Conservation (phyloP, 2,113 vertebrate species). For the Agelaius tricolor region DNA sequence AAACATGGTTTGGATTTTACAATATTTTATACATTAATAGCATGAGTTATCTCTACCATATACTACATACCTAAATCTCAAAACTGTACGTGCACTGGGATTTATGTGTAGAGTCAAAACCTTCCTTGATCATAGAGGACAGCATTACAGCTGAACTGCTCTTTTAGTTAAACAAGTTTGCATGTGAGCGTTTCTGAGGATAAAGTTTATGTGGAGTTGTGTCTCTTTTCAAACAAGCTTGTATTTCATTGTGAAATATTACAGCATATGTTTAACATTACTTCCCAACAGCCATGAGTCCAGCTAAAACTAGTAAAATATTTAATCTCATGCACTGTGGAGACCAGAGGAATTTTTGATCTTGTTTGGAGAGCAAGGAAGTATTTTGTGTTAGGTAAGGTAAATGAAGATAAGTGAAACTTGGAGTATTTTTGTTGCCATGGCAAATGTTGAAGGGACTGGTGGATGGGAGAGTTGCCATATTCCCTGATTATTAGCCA, state of each 20-base stretch:
- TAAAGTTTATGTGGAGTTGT: not conserved
- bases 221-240: not conserved
- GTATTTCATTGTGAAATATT: not conserved
- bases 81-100: fast-evolving
- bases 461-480: not conserved
- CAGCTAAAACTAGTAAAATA: not conserved
- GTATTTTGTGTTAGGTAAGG: not conserved
- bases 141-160: not conserved
- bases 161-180: not conserved
- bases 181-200: not conserved
- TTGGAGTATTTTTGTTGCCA: not conserved
- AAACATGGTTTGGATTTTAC: too few species aligned
- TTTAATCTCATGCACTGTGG: not conserved
- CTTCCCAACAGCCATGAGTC: not conserved
- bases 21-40: too few species aligned
- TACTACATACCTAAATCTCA: not conserved
- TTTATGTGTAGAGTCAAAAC: not conserved
- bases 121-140: not conserved
- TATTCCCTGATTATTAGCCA: not conserved
- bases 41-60: too few species aligned
- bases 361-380: not conserved
- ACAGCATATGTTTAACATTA: not conserved
- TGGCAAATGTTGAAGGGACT: not conserved
- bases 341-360: not conserved
- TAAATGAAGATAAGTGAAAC: not conserved